A percentile compares a stretch with the other conserved stretches of the same genome.
These are phyloP conservation scores for Poliocrania exsul DNA, from an alignment of 2,797 vertebrate genomes.

Conservation along the genomic window DNA sequence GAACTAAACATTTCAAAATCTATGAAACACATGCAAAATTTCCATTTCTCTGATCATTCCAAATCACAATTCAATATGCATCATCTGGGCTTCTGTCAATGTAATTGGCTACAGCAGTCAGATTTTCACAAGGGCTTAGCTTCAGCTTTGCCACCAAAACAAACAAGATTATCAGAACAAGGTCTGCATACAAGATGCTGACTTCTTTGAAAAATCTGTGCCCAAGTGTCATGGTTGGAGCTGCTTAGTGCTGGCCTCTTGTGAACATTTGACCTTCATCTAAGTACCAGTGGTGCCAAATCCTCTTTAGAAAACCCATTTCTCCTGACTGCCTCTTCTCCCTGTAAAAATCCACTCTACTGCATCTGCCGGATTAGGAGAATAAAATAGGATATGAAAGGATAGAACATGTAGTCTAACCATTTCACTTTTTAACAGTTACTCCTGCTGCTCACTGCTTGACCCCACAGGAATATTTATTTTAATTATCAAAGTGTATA, in stretches of 20 bases:
- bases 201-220: background rate
- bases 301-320: background rate
- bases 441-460: background rate
- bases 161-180: constrained; percentile 42
- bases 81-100: background rate
- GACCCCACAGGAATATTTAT: background rate
- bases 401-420: background rate
- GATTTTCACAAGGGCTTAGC: constrained; percentile 20
- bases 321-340: background rate
- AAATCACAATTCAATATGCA: background rate
- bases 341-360: background rate
- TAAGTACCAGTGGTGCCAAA: background rate
- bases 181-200: background rate
- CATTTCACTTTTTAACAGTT: background rate
- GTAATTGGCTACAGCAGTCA: constrained; percentile 14
- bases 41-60: background rate
- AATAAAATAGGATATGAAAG: background rate
- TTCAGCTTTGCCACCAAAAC: constrained; percentile 34
- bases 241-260: background rate
- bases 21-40: background rate
- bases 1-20: background rate
- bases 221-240: background rate
- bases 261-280: constrained; percentile 7
- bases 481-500: background rate
- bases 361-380: background rate